Base-by-base conservation (phyloP, 2,113 vertebrate genomes). In the Hippotragus niger region DNA sequence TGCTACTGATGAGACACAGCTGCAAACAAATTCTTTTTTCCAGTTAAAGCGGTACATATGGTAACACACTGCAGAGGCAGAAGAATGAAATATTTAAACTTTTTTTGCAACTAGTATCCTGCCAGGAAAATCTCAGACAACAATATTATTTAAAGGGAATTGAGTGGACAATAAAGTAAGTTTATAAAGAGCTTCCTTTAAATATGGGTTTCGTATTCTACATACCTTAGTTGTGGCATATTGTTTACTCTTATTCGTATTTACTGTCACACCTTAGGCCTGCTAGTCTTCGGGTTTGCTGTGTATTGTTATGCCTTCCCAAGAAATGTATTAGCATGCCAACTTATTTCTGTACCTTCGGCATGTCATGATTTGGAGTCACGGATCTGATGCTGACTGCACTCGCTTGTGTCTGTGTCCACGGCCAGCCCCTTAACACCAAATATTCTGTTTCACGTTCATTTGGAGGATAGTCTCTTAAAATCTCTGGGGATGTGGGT, bases 401-500 rank as follows among this genome's bases (percentile, higher is more conserved):
- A 40, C 55, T 67, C 25, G 15, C 91, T 67, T 47, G 21, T 25
- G 17, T 82, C 76, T 83, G 55, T 7, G 11, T 36, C 19, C 31
- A 23, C 12, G 76, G 45, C 47, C 74, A 85, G 47, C 36, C 27
- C 47, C 74, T 67, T 85, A 60, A 86, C 57, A 71, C 53, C 57
- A 87, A 43, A 29, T 92, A 29, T 60, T 90, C 80, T 85, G 15
- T 40, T 83, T 93, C 53, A 36, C 1, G 5, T 93, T 97, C 95
- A 31, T 95, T 58, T 96, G 62, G 50, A 86, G 53, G 94, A 52
- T 91, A 92, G 50, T 92, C 67, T 96, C 25, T 43, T 90, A 47
- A 27, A 47, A 47, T 45, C n/a, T 92, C 91, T 74, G 16, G 45
- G 57, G 2, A 31, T 92, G n/a, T 95, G 16, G 11, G 27, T 90